Base-by-base conservation (phyloP, 2,888 invertebrate genomes). In the Megastigmus dorsalis region DNA sequence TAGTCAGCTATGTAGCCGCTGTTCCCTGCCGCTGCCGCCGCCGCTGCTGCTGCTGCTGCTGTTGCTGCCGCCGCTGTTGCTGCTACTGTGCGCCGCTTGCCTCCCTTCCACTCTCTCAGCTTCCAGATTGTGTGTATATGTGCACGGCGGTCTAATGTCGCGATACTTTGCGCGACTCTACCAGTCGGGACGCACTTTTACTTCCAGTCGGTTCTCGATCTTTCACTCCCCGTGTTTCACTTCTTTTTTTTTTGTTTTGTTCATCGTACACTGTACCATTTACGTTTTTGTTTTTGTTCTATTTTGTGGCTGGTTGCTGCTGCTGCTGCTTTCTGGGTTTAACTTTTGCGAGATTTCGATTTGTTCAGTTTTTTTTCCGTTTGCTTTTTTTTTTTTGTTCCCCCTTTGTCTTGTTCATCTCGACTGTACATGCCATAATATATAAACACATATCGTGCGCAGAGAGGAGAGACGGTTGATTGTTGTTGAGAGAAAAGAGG, bases 151-250 rank as follows among this genome's bases (percentile, higher is more conserved):
- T 55, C 63, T 63, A 50, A 69, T 62, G 30, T 41, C 52, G 15
- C 43, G 38, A 13, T 28, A 33, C 43, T n/a, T n/a, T n/a, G 41
- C 33, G 41, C 45, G 36, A 23, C 26, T n/a, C 18, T 18, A 9
- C 18, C 68, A 74, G 74, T 74, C 68, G 66, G 63, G 68, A 13
- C 74, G 52, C 65, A 70, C 59, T 69, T 70, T 52, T 59, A 60
- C 62, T 63, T 38, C 52, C 26, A 28, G 60, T 20, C 74, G 62
- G 68, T 67, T 28, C 30, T 50, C 45, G n/a, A 15, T 10, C 4
- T n/a, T 54, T 28, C 43, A 23, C 38, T 50, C n/a, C 33, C 0
- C 33, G 20, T 1, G 33, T 45, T 28, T 43, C 23, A 6, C 10
- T 55, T 18, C 5, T 45, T 18, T 1, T 33, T n/a, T 54, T n/a